A percentile compares a stretch with the other conserved stretches of the same genome.
Evolutionary conservation across 1,140 invertebrate species (phyloP).

Genomic region (Hycleus cichorii): DNA sequence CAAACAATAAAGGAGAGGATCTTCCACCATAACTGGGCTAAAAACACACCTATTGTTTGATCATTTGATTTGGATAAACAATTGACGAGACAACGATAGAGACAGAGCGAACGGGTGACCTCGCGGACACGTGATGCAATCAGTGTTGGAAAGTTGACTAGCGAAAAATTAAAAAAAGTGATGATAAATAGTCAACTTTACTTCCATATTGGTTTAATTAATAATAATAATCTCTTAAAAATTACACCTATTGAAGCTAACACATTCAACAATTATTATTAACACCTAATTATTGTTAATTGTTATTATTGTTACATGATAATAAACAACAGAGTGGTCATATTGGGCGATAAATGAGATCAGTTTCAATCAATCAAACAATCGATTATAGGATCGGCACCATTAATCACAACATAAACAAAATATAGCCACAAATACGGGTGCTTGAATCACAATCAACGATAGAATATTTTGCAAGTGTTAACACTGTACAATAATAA

Average conservation of each 20-base stretch:
- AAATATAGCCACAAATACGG: constrained; percentile 2
- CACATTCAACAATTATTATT: constrained; percentile 25
- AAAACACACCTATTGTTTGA: background rate
- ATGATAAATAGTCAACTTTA: background rate
- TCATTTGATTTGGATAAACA: background rate
- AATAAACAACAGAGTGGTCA: constrained; percentile 8
- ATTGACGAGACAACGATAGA: background rate
- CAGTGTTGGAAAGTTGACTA: background rate
- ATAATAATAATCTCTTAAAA: constrained; percentile 19
- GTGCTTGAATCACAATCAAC: constrained; percentile 16
- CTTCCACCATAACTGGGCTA: background rate
- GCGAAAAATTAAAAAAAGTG: background rate
- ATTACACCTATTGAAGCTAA: constrained; percentile 22
- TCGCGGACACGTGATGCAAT: background rate
- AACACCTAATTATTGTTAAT: constrained; percentile 2
- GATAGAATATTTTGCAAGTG: constrained; percentile 17
- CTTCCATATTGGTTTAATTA: constrained; percentile 17
- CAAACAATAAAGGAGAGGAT: constrained; percentile 20
- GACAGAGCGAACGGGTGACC: background rate
- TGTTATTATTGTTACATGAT: constrained; percentile 9
- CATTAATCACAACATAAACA: constrained; percentile 5
- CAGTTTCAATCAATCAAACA: background rate
- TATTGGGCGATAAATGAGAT: constrained; percentile 6
- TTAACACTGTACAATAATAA: constrained; percentile 20
- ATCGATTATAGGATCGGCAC: background rate